Evolutionary conservation across 2,113 vertebrate genomes (phyloP).

Genomic region (Anseranas semipalmata): DNA sequence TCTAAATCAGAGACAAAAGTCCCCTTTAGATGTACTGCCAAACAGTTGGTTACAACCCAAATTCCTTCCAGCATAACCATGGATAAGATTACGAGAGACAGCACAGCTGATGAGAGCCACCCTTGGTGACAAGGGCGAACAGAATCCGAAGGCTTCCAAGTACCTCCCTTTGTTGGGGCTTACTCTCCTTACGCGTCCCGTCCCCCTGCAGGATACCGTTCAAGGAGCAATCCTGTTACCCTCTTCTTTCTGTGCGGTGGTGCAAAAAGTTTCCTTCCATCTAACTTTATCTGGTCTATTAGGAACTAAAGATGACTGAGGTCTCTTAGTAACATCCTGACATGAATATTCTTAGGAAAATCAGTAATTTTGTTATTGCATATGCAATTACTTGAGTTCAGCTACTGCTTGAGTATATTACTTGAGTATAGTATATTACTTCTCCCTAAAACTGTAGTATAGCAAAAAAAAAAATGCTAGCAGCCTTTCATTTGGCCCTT

Average conservation of each 20-base stretch:
- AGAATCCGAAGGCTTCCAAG: neutral
- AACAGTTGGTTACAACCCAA: neutral
- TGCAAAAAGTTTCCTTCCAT: neutral
- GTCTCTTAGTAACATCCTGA: neutral
- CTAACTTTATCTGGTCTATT: neutral
- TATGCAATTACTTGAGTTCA: neutral
- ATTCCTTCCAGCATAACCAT: neutral
- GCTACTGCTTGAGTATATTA: neutral
- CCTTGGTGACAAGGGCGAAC: neutral
- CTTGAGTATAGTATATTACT: neutral
- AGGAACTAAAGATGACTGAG: neutral
- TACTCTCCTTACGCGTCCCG: neutral
- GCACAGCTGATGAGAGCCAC: neutral
- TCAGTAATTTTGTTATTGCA: neutral
- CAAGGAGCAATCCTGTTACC: neutral
- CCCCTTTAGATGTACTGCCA: neutral
- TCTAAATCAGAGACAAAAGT: neutral
- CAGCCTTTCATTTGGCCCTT: neutral
- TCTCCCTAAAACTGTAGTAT: neutral
- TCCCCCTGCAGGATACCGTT: neutral
- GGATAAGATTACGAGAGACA: neutral
- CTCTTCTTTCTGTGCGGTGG: neutral
- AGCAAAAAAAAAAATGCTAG: neutral
- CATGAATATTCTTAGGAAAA: neutral
- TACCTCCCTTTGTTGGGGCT: neutral